A percentile compares a stretch with the other conserved stretches of the same genome.
phyloP scores from a whole-genome alignment of 2,888 invertebrate genomes.

The Yponomeuta plumbellus region DNA sequence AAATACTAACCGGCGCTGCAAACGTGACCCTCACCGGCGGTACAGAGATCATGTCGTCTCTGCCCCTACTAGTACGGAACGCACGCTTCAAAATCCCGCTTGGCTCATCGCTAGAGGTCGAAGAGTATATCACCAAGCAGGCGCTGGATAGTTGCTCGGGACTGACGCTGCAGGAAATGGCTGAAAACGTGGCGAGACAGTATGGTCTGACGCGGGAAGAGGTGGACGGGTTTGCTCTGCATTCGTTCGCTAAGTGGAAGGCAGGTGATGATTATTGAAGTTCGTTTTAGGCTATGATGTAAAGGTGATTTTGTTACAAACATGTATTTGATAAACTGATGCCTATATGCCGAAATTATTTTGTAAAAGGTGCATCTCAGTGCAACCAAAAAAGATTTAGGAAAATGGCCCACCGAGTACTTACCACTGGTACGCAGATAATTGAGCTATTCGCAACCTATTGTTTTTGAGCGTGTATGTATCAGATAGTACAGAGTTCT shows the following conservation, averaged over 20 bases:
- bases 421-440: no score
- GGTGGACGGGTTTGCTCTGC: slow-evolving; percentile 87
- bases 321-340: no score
- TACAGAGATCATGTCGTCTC: slow-evolving; percentile 94
- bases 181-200: slow-evolving; percentile 87
- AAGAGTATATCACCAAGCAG: slow-evolving; percentile 78
- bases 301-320: no score
- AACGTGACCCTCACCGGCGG: slow-evolving; percentile 93
- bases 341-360: not conserved
- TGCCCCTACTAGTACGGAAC: slow-evolving; percentile 89
- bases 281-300: not conserved
- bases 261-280: slow-evolving; percentile 70
- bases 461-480: no score
- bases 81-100: slow-evolving; percentile 92
- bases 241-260: slow-evolving; percentile 90
- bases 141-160: slow-evolving; percentile 87
- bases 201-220: slow-evolving; percentile 84
- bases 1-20: slow-evolving; percentile 88
- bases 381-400: no score
- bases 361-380: not conserved
- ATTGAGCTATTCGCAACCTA: no score
- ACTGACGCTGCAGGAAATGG: slow-evolving; percentile 91
- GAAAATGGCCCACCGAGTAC: no score
- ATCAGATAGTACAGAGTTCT: no score
- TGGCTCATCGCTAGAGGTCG: slow-evolving; percentile 84